These are phyloP conservation scores for Caenorhabditis sp. DNA, from an alignment of 2,888 invertebrate species.

Conservation along the genomic window DNA sequence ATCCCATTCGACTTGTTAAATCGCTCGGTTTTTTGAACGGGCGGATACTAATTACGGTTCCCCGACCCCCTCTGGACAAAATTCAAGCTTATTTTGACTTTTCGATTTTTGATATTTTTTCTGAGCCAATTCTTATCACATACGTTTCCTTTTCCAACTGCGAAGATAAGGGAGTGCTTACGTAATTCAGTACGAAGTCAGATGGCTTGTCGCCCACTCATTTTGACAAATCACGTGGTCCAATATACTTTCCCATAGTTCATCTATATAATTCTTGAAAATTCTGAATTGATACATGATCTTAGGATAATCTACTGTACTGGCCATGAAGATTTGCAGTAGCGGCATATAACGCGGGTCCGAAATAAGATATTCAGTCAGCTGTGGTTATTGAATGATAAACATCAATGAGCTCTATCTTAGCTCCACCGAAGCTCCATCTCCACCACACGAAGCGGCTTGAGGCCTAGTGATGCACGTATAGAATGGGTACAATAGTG, in stretches of 20 bases:
- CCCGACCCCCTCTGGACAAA: background rate
- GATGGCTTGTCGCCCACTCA: slow-evolving; percentile 29
- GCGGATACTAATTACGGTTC: background rate
- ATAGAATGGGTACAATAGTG: too few species aligned
- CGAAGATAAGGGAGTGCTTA: slow-evolving; percentile 29
- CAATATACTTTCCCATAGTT: slow-evolving; percentile 6
- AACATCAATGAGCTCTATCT: too few species aligned
- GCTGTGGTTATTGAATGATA: too few species aligned
- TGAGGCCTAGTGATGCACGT: too few species aligned
- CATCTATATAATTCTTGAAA: too few species aligned
- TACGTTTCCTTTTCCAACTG: background rate
- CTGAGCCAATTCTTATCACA: slow-evolving; percentile 12
- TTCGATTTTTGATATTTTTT: slow-evolving; percentile 12
- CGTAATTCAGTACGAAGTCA: slow-evolving; percentile 31
- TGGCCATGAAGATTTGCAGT: too few species aligned
- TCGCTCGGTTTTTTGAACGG: too few species aligned
- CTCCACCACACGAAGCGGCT: too few species aligned
- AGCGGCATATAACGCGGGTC: too few species aligned
- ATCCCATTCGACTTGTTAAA: background rate
- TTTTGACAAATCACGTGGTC: background rate
- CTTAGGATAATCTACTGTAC: background rate
- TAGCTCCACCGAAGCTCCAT: too few species aligned
- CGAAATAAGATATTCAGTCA: too few species aligned
- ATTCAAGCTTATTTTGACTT: slow-evolving; percentile 14
- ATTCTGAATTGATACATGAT: background rate